Conservation (phyloP, 2,888 invertebrate species). For the Callinectes sapidus region DNA sequence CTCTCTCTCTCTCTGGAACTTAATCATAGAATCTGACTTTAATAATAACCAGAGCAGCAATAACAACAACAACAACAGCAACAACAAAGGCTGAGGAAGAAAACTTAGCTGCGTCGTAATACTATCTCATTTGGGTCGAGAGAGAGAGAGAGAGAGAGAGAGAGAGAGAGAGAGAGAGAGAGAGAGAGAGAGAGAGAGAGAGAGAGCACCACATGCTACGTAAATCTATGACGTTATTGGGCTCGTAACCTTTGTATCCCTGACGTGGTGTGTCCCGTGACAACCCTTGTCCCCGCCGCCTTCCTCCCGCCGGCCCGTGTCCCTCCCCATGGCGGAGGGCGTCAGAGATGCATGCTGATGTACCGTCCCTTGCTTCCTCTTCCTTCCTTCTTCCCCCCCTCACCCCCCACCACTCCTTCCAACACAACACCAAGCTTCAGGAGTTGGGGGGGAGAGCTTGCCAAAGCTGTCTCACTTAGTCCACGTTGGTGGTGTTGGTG, state of each 20-base stretch:
- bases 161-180: constrained; percentile 34
- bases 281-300: background rate
- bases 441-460: background rate
- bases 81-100: background rate
- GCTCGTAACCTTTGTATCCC: background rate
- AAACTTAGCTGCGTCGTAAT: background rate
- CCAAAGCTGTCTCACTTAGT: background rate
- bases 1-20: constrained; percentile 15
- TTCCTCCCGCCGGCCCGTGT: background rate
- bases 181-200: constrained; percentile 39
- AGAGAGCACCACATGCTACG: background rate
- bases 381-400: too few species aligned
- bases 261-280: background rate
- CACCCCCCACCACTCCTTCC: constrained; percentile 36
- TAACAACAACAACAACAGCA: background rate
- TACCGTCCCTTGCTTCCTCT: background rate
- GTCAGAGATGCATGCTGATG: background rate
- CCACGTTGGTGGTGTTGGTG: background rate
- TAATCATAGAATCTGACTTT: background rate
- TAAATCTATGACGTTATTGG: constrained; percentile 18
- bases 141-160: constrained; percentile 43
- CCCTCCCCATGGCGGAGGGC: background rate
- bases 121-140: background rate
- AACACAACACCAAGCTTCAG: background rate
- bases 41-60: background rate